Percentiles rank a stretch among this genome's conserved stretches.
These are phyloP conservation scores for Tupiocoris notatus DNA, from an alignment of 2,888 invertebrate species.

Conservation along the genomic window DNA sequence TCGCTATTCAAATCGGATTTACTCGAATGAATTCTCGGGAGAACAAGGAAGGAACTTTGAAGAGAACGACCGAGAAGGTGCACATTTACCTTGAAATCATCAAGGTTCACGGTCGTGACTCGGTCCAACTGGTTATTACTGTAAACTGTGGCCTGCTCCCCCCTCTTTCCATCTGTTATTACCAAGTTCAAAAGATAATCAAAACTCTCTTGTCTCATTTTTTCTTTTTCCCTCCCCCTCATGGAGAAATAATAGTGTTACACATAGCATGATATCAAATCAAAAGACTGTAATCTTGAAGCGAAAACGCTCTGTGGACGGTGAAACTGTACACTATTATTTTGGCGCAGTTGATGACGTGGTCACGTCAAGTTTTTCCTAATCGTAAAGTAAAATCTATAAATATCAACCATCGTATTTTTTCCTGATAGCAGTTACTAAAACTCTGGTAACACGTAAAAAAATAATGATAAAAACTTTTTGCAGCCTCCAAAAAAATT, in stretches of 20 bases:
- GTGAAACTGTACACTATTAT: not conserved
- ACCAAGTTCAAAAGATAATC: conserved; percentile 16
- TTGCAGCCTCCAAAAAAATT: too few species aligned
- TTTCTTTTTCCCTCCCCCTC: not conserved
- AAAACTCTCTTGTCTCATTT: conserved; percentile 8
- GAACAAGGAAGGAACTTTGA: conserved; percentile 19
- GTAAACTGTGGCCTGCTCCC: conserved; percentile 26
- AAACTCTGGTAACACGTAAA: too few species aligned
- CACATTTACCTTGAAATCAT: conserved; percentile 37
- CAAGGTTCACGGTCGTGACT: conserved; percentile 41
- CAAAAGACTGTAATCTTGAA: not conserved
- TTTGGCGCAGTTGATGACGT: not conserved
- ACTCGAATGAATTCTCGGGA: conserved; percentile 6
- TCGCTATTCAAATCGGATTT: conserved; percentile 1
- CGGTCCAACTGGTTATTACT: conserved; percentile 28
- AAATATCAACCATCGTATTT: too few species aligned
- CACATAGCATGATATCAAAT: not conserved
- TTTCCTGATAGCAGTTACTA: too few species aligned
- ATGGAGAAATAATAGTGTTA: not conserved
- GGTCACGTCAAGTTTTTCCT: not conserved
- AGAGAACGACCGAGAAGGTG: conserved; percentile 7
- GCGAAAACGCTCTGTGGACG: not conserved
- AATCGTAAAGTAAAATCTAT: too few species aligned
- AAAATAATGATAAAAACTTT: too few species aligned
- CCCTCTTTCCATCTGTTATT: conserved; percentile 20